phyloP scores from a whole-genome alignment of 23 tunicate species.

The Halocynthia roretzi region DNA sequence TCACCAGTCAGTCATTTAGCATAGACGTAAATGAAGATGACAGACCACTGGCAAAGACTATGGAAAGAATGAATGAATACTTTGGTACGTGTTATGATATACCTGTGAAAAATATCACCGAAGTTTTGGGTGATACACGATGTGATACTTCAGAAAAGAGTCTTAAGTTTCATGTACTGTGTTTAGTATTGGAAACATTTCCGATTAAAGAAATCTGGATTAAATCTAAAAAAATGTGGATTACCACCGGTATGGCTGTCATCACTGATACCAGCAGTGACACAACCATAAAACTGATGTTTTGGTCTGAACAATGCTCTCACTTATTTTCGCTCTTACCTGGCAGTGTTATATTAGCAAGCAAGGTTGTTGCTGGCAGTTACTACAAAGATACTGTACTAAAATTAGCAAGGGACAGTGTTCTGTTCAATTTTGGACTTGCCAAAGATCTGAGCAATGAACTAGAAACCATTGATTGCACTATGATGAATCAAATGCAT shows the following conservation, averaged over 20 bases:
- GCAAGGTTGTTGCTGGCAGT: not conserved
- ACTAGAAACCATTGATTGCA: not conserved
- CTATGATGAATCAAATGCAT: no score
- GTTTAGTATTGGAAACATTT: not conserved
- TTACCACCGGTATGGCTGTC: not conserved
- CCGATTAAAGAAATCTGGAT: conserved; percentile 4
- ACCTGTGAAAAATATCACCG: no score
- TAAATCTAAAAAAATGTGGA: conserved; percentile 1
- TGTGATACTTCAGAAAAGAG: no score
- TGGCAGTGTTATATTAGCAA: not conserved
- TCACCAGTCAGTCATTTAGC: no score
- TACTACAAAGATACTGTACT: not conserved
- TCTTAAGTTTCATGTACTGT: no score
- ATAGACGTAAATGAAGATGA: no score
- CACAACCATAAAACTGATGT: not conserved
- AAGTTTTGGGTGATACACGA: no score
- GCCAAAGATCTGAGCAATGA: not conserved
- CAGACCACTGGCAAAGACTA: no score
- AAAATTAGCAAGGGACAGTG: not conserved
- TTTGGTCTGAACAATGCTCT: not conserved
- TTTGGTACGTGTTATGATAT: no score
- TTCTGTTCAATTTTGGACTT: not conserved
- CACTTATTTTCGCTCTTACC: not conserved
- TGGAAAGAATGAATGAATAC: no score
- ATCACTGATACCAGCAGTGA: not conserved